These are phyloP conservation scores for Aplocera efformata DNA, from an alignment of 2,888 invertebrate species.

Conservation along the genomic window DNA sequence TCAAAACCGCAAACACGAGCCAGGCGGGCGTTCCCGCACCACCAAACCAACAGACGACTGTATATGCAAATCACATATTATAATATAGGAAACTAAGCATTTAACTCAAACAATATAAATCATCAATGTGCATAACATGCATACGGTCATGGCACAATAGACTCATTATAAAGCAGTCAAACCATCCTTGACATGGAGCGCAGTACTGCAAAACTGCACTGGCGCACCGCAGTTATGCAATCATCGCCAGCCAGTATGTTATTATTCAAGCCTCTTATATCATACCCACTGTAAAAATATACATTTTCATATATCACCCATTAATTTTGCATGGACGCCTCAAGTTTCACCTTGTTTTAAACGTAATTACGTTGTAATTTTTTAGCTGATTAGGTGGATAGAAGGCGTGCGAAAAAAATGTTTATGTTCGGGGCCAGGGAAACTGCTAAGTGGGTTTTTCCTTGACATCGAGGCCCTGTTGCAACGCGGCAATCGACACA, in stretches of 20 bases:
- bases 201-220: constrained; percentile 30
- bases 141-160: constrained; percentile 58
- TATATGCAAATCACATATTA: constrained; percentile 8
- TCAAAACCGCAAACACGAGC: constrained; percentile 9
- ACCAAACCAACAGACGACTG: not conserved
- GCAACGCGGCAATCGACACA: constrained; percentile 74
- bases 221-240: constrained; percentile 57
- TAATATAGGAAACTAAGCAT: constrained; percentile 17
- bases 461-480: constrained; percentile 77
- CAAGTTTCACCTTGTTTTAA: constrained; percentile 21
- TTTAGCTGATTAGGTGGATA: constrained; percentile 28
- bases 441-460: constrained; percentile 76
- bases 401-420: constrained; percentile 44
- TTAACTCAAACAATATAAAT: constrained; percentile 27
- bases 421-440: constrained; percentile 69
- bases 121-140: constrained; percentile 30
- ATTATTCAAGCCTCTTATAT: constrained; percentile 52
- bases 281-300: constrained; percentile 37
- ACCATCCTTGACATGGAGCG: constrained; percentile 68
- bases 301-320: constrained; percentile 14
- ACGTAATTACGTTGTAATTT: constrained; percentile 16
- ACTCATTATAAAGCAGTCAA: constrained; percentile 51
- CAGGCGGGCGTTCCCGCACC: constrained; percentile 5
- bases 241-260: constrained; percentile 48
- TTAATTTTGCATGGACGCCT: constrained; percentile 13